A percentile compares a stretch with the other conserved stretches of the same genome.
Evolutionary conservation across 2,888 invertebrate species (phyloP).

Genomic region (Orgyia antiqua): DNA sequence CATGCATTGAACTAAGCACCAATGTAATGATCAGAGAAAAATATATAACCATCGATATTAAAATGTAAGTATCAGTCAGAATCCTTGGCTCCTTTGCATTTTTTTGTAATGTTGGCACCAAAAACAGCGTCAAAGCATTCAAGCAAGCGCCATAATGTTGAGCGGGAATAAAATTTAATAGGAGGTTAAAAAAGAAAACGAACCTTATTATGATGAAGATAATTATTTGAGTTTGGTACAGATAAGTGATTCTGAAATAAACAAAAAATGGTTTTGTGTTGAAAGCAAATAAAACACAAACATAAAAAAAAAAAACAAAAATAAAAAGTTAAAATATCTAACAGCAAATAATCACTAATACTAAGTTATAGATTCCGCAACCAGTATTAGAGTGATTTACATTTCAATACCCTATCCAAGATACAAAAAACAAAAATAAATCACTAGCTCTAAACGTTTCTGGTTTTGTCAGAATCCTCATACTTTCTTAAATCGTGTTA

Average conservation of each 20-base stretch:
- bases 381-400: constrained; percentile 31
- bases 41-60: too few relatives aligned
- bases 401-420: too few relatives aligned
- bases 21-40: too few relatives aligned
- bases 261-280: constrained; percentile 77
- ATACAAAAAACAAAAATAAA: too few relatives aligned
- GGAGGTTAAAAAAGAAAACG: constrained; percentile 73
- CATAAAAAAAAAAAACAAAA: constrained; percentile 58
- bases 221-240: constrained; percentile 91
- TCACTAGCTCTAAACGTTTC: too few relatives aligned
- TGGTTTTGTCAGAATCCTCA: too few relatives aligned
- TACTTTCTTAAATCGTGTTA: too few relatives aligned
- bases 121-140: constrained; percentile 46
- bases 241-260: constrained; percentile 93
- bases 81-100: too few relatives aligned
- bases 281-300: constrained; percentile 78
- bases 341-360: constrained; percentile 20
- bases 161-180: constrained; percentile 50
- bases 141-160: constrained; percentile 50
- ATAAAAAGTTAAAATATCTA: constrained; percentile 37
- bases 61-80: too few relatives aligned
- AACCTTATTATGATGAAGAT: constrained; percentile 89
- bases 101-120: too few relatives aligned
- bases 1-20: too few relatives aligned
- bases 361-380: constrained; percentile 26